Evolutionary conservation across 2,113 vertebrate species (phyloP).

Genomic region (Pterocles burchelli): DNA sequence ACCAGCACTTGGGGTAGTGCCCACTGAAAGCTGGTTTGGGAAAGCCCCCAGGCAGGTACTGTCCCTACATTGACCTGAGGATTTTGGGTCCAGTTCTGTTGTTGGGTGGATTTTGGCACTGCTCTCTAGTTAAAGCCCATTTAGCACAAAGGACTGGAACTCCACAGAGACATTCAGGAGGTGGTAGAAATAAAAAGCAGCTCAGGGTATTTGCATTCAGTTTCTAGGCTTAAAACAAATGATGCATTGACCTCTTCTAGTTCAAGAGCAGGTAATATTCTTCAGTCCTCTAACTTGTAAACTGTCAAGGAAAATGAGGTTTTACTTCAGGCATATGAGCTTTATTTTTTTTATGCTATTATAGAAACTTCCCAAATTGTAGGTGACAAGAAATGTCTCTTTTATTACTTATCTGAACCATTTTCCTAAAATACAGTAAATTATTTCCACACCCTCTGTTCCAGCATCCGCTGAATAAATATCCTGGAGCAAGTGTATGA

Average conservation of each 20-base stretch:
- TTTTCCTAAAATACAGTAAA: conserved; percentile 12
- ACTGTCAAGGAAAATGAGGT: neutral
- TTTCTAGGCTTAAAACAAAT: neutral
- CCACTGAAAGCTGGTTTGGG: neutral
- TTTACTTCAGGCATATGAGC: neutral
- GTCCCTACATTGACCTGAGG: neutral
- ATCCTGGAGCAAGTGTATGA: conserved; percentile 3
- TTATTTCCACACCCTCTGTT: conserved; percentile 9
- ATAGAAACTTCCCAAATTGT: conserved; percentile 1
- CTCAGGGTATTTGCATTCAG: neutral
- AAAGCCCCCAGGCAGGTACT: neutral
- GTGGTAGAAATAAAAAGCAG: neutral
- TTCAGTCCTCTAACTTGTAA: neutral
- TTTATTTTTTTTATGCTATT: neutral
- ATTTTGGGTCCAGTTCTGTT: neutral
- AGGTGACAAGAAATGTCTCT: neutral
- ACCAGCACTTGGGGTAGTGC: neutral
- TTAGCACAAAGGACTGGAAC: neutral
- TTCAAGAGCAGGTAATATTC: neutral
- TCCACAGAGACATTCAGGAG: neutral
- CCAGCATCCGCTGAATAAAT: conserved; percentile 5
- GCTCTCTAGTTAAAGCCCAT: neutral
- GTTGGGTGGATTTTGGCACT: neutral
- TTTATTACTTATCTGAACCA: conserved; percentile 10
- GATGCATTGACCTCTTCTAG: neutral